These are phyloP conservation scores for Phaedon cochleariae DNA, from an alignment of 2,888 invertebrate species.

Conservation along the genomic window DNA sequence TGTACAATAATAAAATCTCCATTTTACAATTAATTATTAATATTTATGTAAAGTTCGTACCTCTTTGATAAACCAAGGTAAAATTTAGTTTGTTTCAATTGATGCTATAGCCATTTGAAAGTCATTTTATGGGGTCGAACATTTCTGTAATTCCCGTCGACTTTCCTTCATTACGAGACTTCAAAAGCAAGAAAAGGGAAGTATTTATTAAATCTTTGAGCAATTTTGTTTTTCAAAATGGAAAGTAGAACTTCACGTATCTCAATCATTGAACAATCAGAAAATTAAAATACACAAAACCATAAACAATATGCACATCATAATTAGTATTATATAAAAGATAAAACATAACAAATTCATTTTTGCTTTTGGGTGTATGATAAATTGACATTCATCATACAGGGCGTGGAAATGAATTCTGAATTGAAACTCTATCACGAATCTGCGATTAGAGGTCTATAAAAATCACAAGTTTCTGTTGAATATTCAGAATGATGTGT, in stretches of 20 bases:
- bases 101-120: too few relatives aligned
- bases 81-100: not conserved
- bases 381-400: too few relatives aligned
- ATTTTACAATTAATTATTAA: slow-evolving; percentile 55
- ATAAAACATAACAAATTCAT: slow-evolving; percentile 28
- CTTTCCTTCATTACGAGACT: not conserved
- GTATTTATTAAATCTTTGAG: not conserved
- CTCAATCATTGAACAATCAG: slow-evolving; percentile 21
- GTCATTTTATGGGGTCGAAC: too few relatives aligned
- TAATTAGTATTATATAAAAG: slow-evolving; percentile 22
- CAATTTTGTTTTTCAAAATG: not conserved
- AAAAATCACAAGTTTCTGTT: too few relatives aligned
- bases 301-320: slow-evolving; percentile 28
- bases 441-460: too few relatives aligned
- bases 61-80: slow-evolving; percentile 12
- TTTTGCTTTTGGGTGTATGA: too few relatives aligned
- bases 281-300: slow-evolving; percentile 22
- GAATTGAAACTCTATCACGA: too few relatives aligned
- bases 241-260: not conserved
- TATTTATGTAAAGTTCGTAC: slow-evolving; percentile 48
- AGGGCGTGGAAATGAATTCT: too few relatives aligned
- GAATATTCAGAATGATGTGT: too few relatives aligned
- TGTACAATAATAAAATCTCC: slow-evolving; percentile 60
- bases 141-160: too few relatives aligned
- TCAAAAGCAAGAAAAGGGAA: not conserved